Evolutionary conservation across 30 jellyfish, hydroid and myxozoan genomes (phyloP).

Genomic region (Rhopilema esculentum): DNA sequence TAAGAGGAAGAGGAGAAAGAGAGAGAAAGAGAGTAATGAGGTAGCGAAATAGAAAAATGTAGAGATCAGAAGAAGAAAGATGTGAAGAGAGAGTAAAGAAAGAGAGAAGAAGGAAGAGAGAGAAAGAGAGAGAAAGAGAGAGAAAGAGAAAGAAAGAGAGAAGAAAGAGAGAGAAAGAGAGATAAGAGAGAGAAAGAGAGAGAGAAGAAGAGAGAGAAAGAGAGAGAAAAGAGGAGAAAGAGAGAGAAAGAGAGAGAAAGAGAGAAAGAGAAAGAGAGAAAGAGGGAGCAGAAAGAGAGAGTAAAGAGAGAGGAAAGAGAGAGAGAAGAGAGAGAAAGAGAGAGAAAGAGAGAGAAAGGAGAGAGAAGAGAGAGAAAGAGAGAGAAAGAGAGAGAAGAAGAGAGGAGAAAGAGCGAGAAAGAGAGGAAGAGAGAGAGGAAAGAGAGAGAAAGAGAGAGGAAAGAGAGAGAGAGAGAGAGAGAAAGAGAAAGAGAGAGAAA

Average conservation of each 20-base stretch:
- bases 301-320: no score
- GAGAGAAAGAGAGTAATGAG: no score
- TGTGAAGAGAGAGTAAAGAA: no score
- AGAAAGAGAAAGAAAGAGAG: no score
- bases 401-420: neutral
- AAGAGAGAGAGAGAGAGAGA: neutral
- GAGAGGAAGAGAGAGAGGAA: neutral
- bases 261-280: neutral
- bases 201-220: neutral
- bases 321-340: neutral
- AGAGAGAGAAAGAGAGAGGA: neutral
- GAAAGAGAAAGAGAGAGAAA: neutral
- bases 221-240: neutral
- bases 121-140: no score
- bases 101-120: no score
- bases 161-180: no score
- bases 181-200: neutral
- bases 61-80: no score
- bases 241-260: neutral
- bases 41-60: no score
- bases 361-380: neutral
- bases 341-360: neutral
- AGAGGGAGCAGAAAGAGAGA: neutral
- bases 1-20: no score
- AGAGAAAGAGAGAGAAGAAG: neutral